Base-by-base conservation (phyloP, 1,140 invertebrate species). In the Scaptodrosophila lebanonensis region DNA sequence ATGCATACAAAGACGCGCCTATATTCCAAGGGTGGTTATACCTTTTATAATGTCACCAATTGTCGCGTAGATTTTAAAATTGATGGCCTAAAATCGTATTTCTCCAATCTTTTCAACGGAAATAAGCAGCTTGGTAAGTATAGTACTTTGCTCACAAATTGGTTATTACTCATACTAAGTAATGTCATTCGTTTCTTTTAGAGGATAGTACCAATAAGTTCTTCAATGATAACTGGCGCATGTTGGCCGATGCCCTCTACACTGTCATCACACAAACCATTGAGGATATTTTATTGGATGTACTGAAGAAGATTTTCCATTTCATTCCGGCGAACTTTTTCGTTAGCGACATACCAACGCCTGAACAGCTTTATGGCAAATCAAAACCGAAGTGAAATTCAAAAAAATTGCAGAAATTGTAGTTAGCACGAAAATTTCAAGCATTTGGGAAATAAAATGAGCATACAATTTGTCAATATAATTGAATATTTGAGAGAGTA, bases 171-270 rank as follows among this genome's bases (percentile, higher is more conserved):
- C 1, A 3, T 13, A 13, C 16, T 20, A 11, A 54, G 29, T 15
- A 30, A 3, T 43, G 18, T 22, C 11, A n/a, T 27, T 5, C 17
- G 1, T 2, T 48, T 49, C 4, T 82, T 59, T 33, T 87, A 92
- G 91, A 92, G 90, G 91, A 92, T 58, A 91, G 90, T 62, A 92
- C 91, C 1, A 92, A 92, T 58, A 88, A 89, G 17, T 92, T 92
- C 83, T 88, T 92, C 44, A 92, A 92, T 73, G 90, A 89, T 20
- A 92, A 92, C 69, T 92, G 91, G 91, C 88, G 89, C 11, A 90
- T 91, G 64, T 88, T 92, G 7, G 89, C 91, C 4, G 91, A 92
- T 77, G 91, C 91, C 11, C 75, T 92, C 8, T 88, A 90, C 67
- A 90, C 90, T 17, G 91, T 92, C 61, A 88, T 92, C 63, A 89